These are phyloP conservation scores for Anolis carolinensis DNA, from an alignment of 2,113 vertebrate genomes.

Conservation along the genomic window DNA sequence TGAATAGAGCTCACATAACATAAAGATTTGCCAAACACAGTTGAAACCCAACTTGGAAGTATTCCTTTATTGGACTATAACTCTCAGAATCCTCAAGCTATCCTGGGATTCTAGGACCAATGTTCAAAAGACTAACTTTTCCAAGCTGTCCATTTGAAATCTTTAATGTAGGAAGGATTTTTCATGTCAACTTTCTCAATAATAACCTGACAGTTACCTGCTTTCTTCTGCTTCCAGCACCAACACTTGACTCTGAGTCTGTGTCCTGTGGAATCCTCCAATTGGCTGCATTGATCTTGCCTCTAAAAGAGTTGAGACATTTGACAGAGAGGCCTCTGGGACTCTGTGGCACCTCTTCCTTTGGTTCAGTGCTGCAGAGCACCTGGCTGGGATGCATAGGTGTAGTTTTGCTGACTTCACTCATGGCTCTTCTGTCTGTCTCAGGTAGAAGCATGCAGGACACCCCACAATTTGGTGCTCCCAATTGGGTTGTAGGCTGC, in stretches of 20 bases:
- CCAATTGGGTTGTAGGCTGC: too few relatives aligned
- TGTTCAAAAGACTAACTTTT: too few relatives aligned
- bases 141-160: too few relatives aligned
- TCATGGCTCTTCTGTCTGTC: not conserved
- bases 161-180: not conserved
- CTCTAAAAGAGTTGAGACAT: conserved; percentile 70
- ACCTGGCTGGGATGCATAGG: fast-evolving
- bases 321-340: conserved; percentile 60
- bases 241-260: conserved; percentile 19
- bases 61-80: too few relatives aligned
- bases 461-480: conserved; percentile 14
- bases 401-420: not conserved
- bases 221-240: not conserved
- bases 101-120: too few relatives aligned
- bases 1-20: not conserved
- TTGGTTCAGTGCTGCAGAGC: not conserved
- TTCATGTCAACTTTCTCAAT: not conserved
- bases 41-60: not conserved
- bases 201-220: conserved; percentile 18
- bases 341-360: not conserved
- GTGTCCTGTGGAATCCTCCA: conserved; percentile 66
- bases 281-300: conserved; percentile 53
- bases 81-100: too few relatives aligned
- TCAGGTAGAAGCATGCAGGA: not conserved
- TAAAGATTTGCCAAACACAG: not conserved